Evolutionary conservation across 2,888 invertebrate species (phyloP).

Genomic region (Drosophila tanythrix): DNA sequence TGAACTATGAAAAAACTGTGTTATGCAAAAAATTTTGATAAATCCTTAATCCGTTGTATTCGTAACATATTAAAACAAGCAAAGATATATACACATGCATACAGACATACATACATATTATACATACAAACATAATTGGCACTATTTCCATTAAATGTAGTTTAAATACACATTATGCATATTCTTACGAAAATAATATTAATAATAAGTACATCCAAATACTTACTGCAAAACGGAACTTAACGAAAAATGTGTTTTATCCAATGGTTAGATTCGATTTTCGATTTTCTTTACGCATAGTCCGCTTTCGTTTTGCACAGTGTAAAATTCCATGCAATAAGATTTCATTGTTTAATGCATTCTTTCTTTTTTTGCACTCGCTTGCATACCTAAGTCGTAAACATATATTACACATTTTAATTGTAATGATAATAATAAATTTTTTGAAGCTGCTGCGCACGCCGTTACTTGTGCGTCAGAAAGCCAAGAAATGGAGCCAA

Average conservation of each 20-base stretch:
- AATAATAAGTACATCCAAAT: constrained; percentile 29
- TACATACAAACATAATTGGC: constrained; percentile 64
- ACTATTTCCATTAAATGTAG: constrained; percentile 76
- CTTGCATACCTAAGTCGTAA: constrained; percentile 71
- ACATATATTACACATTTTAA: constrained; percentile 44
- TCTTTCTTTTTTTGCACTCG: constrained; percentile 36
- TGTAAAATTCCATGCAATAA: constrained; percentile 47
- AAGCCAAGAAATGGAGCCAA: constrained; percentile 92
- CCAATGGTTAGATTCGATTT: constrained; percentile 9
- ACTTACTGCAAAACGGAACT: constrained; percentile 38
- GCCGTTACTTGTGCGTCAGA: constrained; percentile 86
- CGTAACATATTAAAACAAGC: constrained; percentile 37
- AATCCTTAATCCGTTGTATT: constrained; percentile 58
- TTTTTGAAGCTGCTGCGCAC: constrained; percentile 39
- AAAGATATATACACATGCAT: constrained; percentile 46
- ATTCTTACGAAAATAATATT: constrained; percentile 45
- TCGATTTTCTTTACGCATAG: constrained; percentile 11
- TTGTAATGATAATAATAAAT: constrained; percentile 31
- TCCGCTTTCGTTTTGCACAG: constrained; percentile 29
- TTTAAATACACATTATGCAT: constrained; percentile 62
- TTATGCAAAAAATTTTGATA: constrained; percentile 49
- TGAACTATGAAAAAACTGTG: constrained; percentile 40
- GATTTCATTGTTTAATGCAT: constrained; percentile 45
- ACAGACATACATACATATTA: constrained; percentile 41
- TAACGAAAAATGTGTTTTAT: constrained; percentile 37